Conservation (phyloP, 2,113 vertebrate species). For the Notothenia coriiceps region DNA sequence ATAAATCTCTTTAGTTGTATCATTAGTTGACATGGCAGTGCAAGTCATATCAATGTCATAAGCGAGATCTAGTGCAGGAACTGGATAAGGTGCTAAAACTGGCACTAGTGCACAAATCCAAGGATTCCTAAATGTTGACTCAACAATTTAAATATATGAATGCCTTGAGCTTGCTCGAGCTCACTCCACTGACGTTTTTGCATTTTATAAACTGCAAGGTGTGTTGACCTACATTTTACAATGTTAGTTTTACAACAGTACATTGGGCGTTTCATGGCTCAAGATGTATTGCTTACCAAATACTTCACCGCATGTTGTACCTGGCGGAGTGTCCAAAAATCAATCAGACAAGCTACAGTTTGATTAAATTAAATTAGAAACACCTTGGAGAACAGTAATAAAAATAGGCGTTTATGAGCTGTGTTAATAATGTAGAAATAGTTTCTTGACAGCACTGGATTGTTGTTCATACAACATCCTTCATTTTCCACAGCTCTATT, state of each 20-base stretch:
- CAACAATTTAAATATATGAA: constrained; percentile 40
- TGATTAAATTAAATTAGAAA: constrained; percentile 59
- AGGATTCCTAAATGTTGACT: constrained; percentile 37
- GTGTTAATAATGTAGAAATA: constrained; percentile 36
- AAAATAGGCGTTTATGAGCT: constrained; percentile 56
- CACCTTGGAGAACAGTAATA: constrained; percentile 39
- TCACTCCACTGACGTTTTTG: constrained; percentile 8
- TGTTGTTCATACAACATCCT: constrained; percentile 35
- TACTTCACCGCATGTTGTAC: constrained; percentile 36
- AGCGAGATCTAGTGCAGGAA: constrained; percentile 31
- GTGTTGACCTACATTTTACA: constrained; percentile 31
- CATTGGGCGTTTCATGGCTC: constrained; percentile 49
- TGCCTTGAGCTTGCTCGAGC: constrained; percentile 1
- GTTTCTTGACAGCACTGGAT: constrained; percentile 27
- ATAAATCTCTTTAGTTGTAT: constrained; percentile 49
- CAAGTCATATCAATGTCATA: constrained; percentile 51
- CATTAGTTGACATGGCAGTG: constrained; percentile 41
- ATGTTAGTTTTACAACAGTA: constrained; percentile 38
- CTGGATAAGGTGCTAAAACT: constrained; percentile 43
- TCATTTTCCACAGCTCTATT: constrained; percentile 33
- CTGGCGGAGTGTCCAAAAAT: constrained; percentile 50
- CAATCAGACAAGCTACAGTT: constrained; percentile 50
- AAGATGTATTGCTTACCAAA: constrained; percentile 46
- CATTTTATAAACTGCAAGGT: constrained; percentile 32
- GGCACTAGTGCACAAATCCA: constrained; percentile 11